These are phyloP conservation scores for Apeltes quadracus DNA, from an alignment of 2,113 vertebrate genomes.

Conservation along the genomic window DNA sequence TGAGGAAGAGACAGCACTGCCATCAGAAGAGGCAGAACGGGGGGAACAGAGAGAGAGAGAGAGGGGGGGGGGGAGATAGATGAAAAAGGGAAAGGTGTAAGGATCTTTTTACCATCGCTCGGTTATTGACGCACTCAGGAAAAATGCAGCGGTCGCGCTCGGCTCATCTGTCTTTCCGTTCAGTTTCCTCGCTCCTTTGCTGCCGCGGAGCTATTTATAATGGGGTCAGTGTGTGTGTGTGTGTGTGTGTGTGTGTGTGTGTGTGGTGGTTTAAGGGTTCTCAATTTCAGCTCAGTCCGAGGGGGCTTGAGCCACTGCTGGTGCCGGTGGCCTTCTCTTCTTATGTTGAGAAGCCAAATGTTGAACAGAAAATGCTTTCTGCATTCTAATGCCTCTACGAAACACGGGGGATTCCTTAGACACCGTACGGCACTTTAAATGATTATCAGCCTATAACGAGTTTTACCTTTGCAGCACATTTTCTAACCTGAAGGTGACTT, in stretches of 20 bases:
- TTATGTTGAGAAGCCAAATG: constrained; percentile 1
- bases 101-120: constrained; percentile 1
- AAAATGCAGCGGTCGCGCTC: constrained; percentile 6
- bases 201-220: constrained; percentile 61
- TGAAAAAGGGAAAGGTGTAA: constrained; percentile 13
- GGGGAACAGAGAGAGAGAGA: not conserved
- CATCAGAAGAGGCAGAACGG: not conserved
- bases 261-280: constrained; percentile 40
- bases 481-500: constrained; percentile 6
- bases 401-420: not conserved
- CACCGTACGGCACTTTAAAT: too few relatives aligned
- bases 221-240: constrained; percentile 38
- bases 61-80: not conserved
- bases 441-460: too few relatives aligned
- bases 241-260: constrained; percentile 7
- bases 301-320: constrained; percentile 3
- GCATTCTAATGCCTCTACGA: not conserved
- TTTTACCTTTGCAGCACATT: too few relatives aligned
- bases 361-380: not conserved
- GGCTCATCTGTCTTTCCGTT: constrained; percentile 27
- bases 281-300: constrained; percentile 29
- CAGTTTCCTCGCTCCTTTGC: constrained; percentile 11
- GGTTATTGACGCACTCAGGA: constrained; percentile 25
- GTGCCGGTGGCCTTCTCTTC: constrained; percentile 3
- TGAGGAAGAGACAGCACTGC: constrained; percentile 2